These are phyloP conservation scores for Maniola jurtina DNA, from an alignment of 1,140 invertebrate genomes.

Conservation along the genomic window DNA sequence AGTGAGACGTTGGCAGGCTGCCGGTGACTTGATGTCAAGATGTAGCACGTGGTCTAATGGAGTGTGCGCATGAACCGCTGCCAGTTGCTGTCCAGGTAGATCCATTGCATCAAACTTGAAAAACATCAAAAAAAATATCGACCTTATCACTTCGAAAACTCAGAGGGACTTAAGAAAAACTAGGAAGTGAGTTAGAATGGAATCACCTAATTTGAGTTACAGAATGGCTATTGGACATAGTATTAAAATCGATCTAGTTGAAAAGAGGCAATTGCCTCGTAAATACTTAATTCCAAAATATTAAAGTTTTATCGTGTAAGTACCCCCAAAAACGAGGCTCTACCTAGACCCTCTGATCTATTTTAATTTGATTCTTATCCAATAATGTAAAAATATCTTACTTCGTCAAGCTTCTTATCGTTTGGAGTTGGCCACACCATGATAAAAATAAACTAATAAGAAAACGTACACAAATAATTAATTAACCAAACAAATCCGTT, in stretches of 20 bases:
- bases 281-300: no score
- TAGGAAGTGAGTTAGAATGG: no score
- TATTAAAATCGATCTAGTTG: no score
- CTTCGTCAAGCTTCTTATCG: conserved; percentile 53
- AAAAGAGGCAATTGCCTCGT: no score
- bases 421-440: conserved; percentile 63
- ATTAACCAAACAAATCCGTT: background rate
- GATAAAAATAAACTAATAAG: background rate
- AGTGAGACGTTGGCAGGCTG: conserved; percentile 58
- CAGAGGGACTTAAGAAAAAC: no score
- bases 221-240: no score
- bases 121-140: conserved; percentile 5
- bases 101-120: conserved; percentile 63
- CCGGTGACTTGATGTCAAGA: conserved; percentile 55
- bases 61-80: conserved; percentile 46
- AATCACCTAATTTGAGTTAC: no score
- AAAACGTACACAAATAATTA: background rate
- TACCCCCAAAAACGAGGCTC: no score
- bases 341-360: no score
- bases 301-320: no score
- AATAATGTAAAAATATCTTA: conserved; percentile 31
- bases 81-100: conserved; percentile 61
- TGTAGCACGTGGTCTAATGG: conserved; percentile 58
- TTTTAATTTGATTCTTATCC: no score
- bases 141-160: background rate